Percentiles rank a stretch among this genome's conserved stretches.
phyloP scores from a whole-genome alignment of 2,888 invertebrate genomes.

The Rhagium mordax region DNA sequence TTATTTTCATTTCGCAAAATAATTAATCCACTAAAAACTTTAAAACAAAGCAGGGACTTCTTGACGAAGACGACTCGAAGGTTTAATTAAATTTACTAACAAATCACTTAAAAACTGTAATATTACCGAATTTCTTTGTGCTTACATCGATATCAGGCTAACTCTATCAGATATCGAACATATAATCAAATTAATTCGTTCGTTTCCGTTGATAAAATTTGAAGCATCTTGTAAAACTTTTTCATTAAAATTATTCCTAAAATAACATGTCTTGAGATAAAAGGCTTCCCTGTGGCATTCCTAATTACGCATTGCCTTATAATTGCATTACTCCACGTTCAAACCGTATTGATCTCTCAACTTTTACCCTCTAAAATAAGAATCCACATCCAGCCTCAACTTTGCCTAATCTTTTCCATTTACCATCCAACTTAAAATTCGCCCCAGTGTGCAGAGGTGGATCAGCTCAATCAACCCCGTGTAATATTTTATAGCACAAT shows the following conservation, averaged over 20 bases:
- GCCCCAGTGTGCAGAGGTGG: slow-evolving; percentile 54
- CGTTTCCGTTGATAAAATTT: slow-evolving; percentile 59
- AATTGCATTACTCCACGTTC: slow-evolving; percentile 66
- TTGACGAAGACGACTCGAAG: not conserved
- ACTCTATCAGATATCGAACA: slow-evolving; percentile 52
- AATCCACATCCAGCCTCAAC: slow-evolving; percentile 62
- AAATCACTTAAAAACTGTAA: slow-evolving; percentile 35
- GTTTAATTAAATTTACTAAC: slow-evolving; percentile 13
- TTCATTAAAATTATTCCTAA: slow-evolving; percentile 63
- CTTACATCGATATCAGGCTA: slow-evolving; percentile 34
- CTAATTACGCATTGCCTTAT: slow-evolving; percentile 67
- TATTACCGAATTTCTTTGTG: slow-evolving; percentile 34
- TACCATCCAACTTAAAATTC: slow-evolving; percentile 61
- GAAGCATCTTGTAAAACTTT: slow-evolving; percentile 56
- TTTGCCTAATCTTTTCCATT: slow-evolving; percentile 66
- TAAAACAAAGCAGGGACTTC: slow-evolving; percentile 15
- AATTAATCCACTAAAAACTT: slow-evolving; percentile 25
- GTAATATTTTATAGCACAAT: not conserved
- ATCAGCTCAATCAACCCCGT: not conserved
- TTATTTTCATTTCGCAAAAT: slow-evolving; percentile 19
- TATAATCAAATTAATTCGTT: slow-evolving; percentile 59
- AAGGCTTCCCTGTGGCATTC: slow-evolving; percentile 64
- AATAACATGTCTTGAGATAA: slow-evolving; percentile 65
- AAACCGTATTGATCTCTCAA: slow-evolving; percentile 66
- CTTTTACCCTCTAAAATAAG: slow-evolving; percentile 64